Evolutionary conservation across 2,797 vertebrate species (phyloP).

Genomic region (Hoplostethus atlanticus): DNA sequence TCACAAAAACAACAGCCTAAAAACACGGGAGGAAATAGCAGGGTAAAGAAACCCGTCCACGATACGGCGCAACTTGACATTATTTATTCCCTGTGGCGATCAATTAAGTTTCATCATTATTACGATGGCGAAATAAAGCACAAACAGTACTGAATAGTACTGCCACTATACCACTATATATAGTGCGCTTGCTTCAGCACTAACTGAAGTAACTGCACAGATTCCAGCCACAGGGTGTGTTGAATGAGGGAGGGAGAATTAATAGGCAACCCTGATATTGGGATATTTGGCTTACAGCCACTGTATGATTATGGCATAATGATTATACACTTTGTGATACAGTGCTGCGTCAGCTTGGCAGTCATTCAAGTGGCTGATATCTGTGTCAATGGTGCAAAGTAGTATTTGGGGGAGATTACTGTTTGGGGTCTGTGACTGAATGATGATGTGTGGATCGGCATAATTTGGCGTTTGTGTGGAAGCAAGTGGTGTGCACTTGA

Average conservation of each 20-base stretch:
- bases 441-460: constrained; percentile 43
- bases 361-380: constrained; percentile 53
- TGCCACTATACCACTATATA: too few relatives aligned
- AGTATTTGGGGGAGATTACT: constrained; percentile 63
- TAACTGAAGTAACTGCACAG: constrained; percentile 5
- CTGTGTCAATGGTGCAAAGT: constrained; percentile 60
- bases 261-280: constrained; percentile 35
- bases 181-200: too few relatives aligned
- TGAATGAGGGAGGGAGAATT: constrained; percentile 30
- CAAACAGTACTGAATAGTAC: too few relatives aligned
- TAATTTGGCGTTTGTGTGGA: constrained; percentile 49
- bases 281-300: constrained; percentile 49
- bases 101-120: too few relatives aligned
- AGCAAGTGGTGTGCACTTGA: neutral
- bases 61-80: too few relatives aligned
- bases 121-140: too few relatives aligned
- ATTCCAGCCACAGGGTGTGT: constrained; percentile 13
- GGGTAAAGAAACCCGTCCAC: too few relatives aligned
- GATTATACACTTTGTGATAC: constrained; percentile 60
- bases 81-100: too few relatives aligned
- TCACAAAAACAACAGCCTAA: too few relatives aligned
- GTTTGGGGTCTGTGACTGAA: constrained; percentile 60
- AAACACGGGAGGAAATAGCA: too few relatives aligned
- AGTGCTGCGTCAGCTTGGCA: constrained; percentile 62
- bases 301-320: constrained; percentile 57